Conservation (phyloP, 2,113 vertebrate genomes). For the Hemibagrus wyckioides region DNA sequence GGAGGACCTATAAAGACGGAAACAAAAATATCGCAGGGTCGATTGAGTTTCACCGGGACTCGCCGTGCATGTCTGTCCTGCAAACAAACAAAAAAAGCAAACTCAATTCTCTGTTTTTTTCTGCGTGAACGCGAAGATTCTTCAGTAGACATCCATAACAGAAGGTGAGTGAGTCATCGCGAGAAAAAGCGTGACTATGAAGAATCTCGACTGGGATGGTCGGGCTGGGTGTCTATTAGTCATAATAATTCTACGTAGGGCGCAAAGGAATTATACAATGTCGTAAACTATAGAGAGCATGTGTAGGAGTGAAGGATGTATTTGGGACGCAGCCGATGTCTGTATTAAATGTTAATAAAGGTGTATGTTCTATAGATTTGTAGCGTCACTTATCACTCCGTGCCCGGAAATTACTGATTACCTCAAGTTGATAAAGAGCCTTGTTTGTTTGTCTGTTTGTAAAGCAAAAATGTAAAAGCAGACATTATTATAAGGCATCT, state of each 20-base stretch:
- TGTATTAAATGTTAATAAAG: neutral
- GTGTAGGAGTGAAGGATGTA: neutral
- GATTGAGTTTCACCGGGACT: neutral
- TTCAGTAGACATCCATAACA: neutral
- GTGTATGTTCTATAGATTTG: neutral
- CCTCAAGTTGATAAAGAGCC: neutral
- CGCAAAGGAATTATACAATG: neutral
- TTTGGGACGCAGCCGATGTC: neutral
- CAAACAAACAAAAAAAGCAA: neutral
- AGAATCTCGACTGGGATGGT: neutral
- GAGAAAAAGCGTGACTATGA: neutral
- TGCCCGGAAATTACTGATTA: neutral
- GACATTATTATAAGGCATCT: neutral
- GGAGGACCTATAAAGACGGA: constrained; percentile 26
- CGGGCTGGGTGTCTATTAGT: neutral
- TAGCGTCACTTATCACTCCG: neutral
- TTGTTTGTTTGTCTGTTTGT: neutral
- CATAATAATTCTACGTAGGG: neutral
- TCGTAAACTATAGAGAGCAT: neutral
- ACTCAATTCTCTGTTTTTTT: neutral
- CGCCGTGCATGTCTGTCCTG: neutral
- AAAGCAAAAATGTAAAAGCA: neutral
- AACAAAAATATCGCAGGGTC: constrained; percentile 39
- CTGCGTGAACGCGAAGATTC: neutral
- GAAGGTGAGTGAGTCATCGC: neutral